Base-by-base conservation (phyloP, 2,888 invertebrate genomes). In the Euproctis similis region DNA sequence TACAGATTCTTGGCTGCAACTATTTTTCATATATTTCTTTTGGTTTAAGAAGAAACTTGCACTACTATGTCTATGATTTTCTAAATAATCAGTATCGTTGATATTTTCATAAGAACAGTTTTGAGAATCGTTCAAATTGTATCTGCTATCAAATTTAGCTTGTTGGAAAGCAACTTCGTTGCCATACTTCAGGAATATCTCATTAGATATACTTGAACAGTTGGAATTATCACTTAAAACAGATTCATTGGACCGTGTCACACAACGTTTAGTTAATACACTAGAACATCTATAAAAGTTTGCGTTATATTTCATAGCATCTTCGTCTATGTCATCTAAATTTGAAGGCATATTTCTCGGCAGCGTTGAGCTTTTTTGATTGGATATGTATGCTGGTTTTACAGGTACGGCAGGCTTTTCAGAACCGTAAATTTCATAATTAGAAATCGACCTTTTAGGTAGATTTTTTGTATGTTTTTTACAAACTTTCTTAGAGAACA, bases 1-100 rank as follows among this genome's bases (percentile, higher is more conserved):
- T 17, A 94, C 86, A 11, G 93, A 93, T 49, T 94, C 94, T 54
- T 93, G 92, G 37, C 93, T 93, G 37, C 87, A 86, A 40, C 88
- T 89, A 2, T 78, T 78, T 36, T 88, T 88, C 72, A 87, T 85
- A 38, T 86, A 86, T 34, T 86, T 87, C 42, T 88, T 87, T 31
- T 89, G 90, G 31, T 92, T 92, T 12, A 94, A 63, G 49, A 93
- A 94, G 74, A 94, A 94, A 51, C 93, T 93, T 3, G 93, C 93
- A 51, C 92, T 91, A 21, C 90, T 93, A 26, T 88, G 88, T 16
- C 89, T 73, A 26, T 89, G 87, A 1, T 85, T 86, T 30, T 88
- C 88, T 22, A 88, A 60, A 53, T 81, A 82, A 4, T 66, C 55
- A 1, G 62, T 67, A 29, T 82, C 84, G 23, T 84, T 59, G 0